phyloP scores from a whole-genome alignment of 2,113 vertebrate genomes.

The Microcebus jonahi region DNA sequence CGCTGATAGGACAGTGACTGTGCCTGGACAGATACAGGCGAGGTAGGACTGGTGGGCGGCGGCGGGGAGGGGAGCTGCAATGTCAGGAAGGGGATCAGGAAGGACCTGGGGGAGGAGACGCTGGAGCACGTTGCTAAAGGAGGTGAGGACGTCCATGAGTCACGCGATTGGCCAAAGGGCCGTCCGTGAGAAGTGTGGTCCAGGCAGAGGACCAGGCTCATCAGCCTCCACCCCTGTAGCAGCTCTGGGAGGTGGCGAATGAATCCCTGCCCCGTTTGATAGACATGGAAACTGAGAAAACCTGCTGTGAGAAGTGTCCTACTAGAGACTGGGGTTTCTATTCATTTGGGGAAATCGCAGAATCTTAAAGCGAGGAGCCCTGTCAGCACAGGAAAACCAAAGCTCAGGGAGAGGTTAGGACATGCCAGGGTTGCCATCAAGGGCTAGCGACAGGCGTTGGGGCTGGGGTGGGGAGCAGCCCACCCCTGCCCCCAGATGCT shows the following conservation, averaged over 20 bases:
- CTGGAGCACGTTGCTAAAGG: neutral
- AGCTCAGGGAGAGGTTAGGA: neutral
- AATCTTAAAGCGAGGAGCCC: neutral
- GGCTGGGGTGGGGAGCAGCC: neutral
- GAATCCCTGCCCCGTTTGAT: neutral
- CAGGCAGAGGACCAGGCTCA: neutral
- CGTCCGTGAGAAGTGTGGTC: neutral
- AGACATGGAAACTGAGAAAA: neutral
- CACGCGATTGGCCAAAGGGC: rapidly evolving
- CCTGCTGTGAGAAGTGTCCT: neutral
- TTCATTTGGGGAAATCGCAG: neutral
- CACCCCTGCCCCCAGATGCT: neutral
- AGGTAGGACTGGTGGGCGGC: neutral
- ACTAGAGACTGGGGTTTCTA: neutral
- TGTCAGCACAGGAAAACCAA: neutral
- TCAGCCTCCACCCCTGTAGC: neutral
- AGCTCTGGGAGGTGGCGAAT: neutral
- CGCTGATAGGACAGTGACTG: neutral
- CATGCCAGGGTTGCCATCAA: neutral
- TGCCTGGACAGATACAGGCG: neutral
- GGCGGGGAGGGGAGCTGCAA: neutral
- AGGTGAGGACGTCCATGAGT: neutral
- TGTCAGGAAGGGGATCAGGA: neutral
- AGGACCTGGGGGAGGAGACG: neutral
- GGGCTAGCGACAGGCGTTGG: neutral